Base-by-base conservation (phyloP, 2,113 vertebrate genomes). In the Tetrao urogallus region DNA sequence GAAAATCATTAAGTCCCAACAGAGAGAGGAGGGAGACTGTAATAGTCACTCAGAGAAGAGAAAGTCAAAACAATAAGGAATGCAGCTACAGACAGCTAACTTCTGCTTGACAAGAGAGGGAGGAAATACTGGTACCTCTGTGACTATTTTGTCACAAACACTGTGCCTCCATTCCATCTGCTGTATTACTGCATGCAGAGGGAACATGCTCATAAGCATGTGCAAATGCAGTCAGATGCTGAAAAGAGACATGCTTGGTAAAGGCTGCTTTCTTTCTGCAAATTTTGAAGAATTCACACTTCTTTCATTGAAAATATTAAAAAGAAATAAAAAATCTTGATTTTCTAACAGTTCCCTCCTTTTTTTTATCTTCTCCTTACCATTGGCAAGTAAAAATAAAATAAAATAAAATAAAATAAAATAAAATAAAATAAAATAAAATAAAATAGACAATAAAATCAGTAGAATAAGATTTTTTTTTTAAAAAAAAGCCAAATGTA, bases 1-100 rank as follows among this genome's bases (percentile, higher is more conserved):
- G 85, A 89, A 93, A 92, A 86, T 38, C 71, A 73, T 63, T 85
- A 82, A 80, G 32, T 52, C 71, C 32, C 36, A 74, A 13, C 71
- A 60, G 74, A 91, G 34, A 71, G 47, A 91, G 3, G 9, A 93
- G 22, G 27, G 63, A 60, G 52, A 40, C 15, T 28, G 3, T 43
- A 65, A 73, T 2, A 89, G 27, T 11, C 61, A 27, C 69, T 81
- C 71, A 71, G 45, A 72, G 63, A 48, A 84, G 54, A 82, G 13
- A 67, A 93, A 91, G 47, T 67, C 54, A 42, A 61, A 86, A 42
- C 16, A 52, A 30, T 11, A 25, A 79, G 7, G 57, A 90, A 54
- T n/a, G 14, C 12, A 79, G 27, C 21, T 64, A 86, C 10, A 88
- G 21, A 25, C 52, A 86, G 72, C 18, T 48, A 81, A 25, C 15